A percentile compares a stretch with the other conserved stretches of the same genome.
phyloP scores from a whole-genome alignment of 1,140 invertebrate genomes.

The Eriosoma lanigerum region DNA sequence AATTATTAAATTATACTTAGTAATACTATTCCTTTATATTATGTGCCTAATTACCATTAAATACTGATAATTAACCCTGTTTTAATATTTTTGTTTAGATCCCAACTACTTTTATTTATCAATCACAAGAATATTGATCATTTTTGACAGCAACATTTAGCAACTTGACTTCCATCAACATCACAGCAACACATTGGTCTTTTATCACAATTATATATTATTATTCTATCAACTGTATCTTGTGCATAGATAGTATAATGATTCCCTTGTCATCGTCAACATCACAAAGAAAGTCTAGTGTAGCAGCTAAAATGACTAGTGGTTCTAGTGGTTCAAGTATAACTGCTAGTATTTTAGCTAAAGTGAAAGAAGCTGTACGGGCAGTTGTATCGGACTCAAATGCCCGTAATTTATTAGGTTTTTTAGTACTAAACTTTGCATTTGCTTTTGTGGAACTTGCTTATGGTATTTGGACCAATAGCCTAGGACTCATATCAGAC shows the following conservation, averaged over 20 bases:
- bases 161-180: background rate
- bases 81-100: too few species aligned
- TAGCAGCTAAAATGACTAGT: background rate
- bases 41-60: too few species aligned
- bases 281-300: background rate
- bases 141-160: background rate
- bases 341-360: slow-evolving; percentile 66
- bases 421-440: slow-evolving; percentile 88
- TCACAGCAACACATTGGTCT: background rate
- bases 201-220: too few species aligned
- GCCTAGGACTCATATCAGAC: slow-evolving; percentile 92
- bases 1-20: too few species aligned
- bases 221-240: background rate
- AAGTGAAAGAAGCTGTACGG: slow-evolving; percentile 74
- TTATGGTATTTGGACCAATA: slow-evolving; percentile 96
- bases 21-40: too few species aligned
- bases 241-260: too few species aligned
- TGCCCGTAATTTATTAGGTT: slow-evolving; percentile 93
- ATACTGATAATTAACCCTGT: too few species aligned
- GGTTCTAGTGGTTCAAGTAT: background rate
- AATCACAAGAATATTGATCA: background rate
- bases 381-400: slow-evolving; percentile 90
- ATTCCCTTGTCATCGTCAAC: slow-evolving; percentile 16
- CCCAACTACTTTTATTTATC: background rate
- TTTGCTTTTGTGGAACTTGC: slow-evolving; percentile 95